Conservation (phyloP, 2,888 invertebrate genomes). For the Scrobipalpa atriplicella region DNA sequence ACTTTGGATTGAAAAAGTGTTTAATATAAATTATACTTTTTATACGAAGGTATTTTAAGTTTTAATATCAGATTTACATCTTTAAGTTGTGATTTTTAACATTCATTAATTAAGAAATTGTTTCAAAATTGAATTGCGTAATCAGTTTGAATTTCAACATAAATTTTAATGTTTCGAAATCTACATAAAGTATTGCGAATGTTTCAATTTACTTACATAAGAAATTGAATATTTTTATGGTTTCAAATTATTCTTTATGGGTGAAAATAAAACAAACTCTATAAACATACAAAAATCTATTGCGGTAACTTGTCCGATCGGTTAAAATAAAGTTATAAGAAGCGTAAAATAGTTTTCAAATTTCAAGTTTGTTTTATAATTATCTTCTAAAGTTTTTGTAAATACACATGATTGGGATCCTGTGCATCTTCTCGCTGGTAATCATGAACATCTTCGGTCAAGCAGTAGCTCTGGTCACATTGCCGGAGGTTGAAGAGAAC, state of each 20-base stretch:
- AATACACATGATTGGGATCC: background rate
- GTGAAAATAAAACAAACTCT: conserved; percentile 21
- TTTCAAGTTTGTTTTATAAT: background rate
- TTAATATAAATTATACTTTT: background rate
- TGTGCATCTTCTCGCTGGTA: background rate
- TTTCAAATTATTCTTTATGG: background rate
- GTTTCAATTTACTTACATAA: conserved; percentile 3
- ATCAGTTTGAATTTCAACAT: background rate
- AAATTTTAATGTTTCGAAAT: background rate
- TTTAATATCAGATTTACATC: too few relatives aligned
- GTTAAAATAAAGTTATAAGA: background rate
- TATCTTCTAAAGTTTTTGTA: background rate
- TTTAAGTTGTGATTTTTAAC: too few relatives aligned
- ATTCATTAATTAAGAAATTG: too few relatives aligned
- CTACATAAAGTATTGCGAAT: background rate
- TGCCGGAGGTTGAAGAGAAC: conserved; percentile 37
- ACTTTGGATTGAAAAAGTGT: too few relatives aligned
- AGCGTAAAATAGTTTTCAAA: background rate
- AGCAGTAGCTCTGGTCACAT: background rate
- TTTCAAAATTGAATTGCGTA: background rate
- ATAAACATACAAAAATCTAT: conserved; percentile 22
- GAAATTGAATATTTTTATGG: background rate
- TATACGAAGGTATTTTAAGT: too few relatives aligned
- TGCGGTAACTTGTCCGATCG: conserved; percentile 8
- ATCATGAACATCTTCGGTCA: background rate